These are phyloP conservation scores for Eurytoma californica DNA, from an alignment of 2,888 invertebrate species.

Conservation along the genomic window DNA sequence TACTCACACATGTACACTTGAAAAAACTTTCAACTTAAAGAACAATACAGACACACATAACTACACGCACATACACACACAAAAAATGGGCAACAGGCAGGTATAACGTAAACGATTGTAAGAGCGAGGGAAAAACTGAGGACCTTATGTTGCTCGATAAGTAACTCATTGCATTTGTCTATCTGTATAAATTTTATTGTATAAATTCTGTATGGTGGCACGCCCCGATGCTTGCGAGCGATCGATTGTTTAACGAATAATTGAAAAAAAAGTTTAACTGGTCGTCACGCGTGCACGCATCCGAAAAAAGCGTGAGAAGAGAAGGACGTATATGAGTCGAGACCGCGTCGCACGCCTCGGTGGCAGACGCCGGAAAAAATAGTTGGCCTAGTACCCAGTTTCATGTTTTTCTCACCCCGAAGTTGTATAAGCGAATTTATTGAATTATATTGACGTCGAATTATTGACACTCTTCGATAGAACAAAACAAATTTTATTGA, in stretches of 20 bases:
- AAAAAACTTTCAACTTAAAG: conserved; percentile 9
- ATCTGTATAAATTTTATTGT: conserved; percentile 71
- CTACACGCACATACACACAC: conserved; percentile 12
- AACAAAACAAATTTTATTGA: conserved; percentile 47
- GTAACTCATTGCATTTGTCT: conserved; percentile 67
- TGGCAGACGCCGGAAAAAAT: conserved; percentile 62
- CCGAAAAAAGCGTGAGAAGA: not conserved
- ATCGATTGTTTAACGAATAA: conserved; percentile 23
- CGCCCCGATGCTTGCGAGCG: conserved; percentile 39
- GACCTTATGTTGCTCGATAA: conserved; percentile 68
- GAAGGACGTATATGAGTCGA: not conserved
- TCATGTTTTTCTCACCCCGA: conserved; percentile 66
- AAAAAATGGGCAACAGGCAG: conserved; percentile 58
- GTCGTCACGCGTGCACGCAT: too few relatives aligned
- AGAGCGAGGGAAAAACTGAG: conserved; percentile 56
- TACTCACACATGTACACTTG: conserved; percentile 59
- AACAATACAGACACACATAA: too few relatives aligned
- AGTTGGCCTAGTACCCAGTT: conserved; percentile 72
- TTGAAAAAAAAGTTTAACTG: not conserved
- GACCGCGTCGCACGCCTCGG: conserved; percentile 15
- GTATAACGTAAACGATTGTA: conserved; percentile 59
- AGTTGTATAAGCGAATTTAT: conserved; percentile 65
- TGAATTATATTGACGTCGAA: conserved; percentile 63
- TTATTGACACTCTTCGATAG: conserved; percentile 70
- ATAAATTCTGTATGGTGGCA: conserved; percentile 66